Evolutionary conservation across 2,797 vertebrate genomes (phyloP), one percentile per base, ranked within the genome.

Genomic region (Poecilia gillii): DNA sequence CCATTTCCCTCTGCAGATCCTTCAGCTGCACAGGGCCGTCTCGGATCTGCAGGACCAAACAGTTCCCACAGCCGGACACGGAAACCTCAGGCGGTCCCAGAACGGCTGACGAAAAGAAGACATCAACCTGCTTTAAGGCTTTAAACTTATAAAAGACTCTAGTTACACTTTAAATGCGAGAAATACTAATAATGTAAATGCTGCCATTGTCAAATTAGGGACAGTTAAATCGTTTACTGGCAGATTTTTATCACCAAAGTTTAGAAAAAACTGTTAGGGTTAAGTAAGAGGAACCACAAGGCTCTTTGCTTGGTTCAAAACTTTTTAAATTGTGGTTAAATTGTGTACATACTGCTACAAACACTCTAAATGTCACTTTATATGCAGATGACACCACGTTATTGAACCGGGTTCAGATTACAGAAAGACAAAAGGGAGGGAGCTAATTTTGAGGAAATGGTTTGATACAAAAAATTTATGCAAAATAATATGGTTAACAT

Each of bases 1-100:
- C 1, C 0, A 92, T 23, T 0, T 55, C 51, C 14, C 59, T 71
- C 70, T 87, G 75, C 23, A 83, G 6, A 16, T 53, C 59, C 11
- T 20, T 73, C 3, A 86, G 68, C 33, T 18, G 75, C 41, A 2
- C n/a, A 8, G 43, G 1, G 8, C 90, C 88, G 53, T 53, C 43
- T 47, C 31, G 76, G 82, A 95, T 46, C 70, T 80, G 84, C 75
- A 95, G 87, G 3, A 87, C 36, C 79, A 95, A 75, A 78, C 95
- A 95, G 88, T 89, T 93, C 51, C 95, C 94, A 82, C 95, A 95
- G 53, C 94, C 95, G 0, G 90, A 91, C 51, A 94, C 71, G 0
- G 75, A 84, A 41, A 95, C 59, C 1, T 72, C 66, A 0, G 91
- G 93, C 75, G 95, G 91, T 28, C 91, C 93, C 45, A 94, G 23